Percentiles rank a stretch among this genome's conserved stretches.
Evolutionary conservation across 2,113 vertebrate genomes (phyloP).

Genomic region (Gymnorhina tibicen): DNA sequence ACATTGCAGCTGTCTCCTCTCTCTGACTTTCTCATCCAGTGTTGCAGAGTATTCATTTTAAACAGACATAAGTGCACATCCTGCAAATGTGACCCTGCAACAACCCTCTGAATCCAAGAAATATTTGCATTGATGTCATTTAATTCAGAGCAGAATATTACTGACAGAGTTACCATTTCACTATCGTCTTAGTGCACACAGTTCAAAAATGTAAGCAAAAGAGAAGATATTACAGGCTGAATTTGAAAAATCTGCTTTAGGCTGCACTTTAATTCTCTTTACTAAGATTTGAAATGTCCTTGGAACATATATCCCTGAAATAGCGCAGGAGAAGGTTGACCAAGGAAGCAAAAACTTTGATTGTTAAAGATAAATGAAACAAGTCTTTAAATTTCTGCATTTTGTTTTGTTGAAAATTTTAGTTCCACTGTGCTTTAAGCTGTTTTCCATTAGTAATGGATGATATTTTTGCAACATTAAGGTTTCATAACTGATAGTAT

Average conservation of each 20-base stretch:
- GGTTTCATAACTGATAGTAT: background rate
- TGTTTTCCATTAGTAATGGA: background rate
- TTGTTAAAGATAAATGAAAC: background rate
- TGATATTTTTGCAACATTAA: background rate
- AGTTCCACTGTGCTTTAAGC: background rate
- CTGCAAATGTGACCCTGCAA: background rate
- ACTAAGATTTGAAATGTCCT: background rate
- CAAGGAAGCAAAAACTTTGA: background rate
- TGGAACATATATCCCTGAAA: background rate
- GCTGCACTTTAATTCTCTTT: background rate
- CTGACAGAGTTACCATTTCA: background rate
- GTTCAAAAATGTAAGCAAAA: background rate
- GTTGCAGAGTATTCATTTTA: background rate
- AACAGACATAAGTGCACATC: background rate
- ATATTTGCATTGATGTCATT: background rate
- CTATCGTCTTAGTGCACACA: background rate
- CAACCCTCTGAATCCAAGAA: background rate
- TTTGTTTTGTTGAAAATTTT: background rate
- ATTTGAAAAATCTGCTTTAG: background rate
- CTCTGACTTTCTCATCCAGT: background rate
- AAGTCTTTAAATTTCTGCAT: background rate
- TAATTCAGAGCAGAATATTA: background rate
- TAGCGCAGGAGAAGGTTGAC: fast-evolving
- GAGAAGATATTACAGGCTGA: background rate
- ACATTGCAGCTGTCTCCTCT: background rate